A percentile compares a stretch with the other conserved stretches of the same genome.
These are phyloP conservation scores for Exaiptasia diaphana DNA, from an alignment of 64 coral and sea anemone species.

Conservation along the genomic window DNA sequence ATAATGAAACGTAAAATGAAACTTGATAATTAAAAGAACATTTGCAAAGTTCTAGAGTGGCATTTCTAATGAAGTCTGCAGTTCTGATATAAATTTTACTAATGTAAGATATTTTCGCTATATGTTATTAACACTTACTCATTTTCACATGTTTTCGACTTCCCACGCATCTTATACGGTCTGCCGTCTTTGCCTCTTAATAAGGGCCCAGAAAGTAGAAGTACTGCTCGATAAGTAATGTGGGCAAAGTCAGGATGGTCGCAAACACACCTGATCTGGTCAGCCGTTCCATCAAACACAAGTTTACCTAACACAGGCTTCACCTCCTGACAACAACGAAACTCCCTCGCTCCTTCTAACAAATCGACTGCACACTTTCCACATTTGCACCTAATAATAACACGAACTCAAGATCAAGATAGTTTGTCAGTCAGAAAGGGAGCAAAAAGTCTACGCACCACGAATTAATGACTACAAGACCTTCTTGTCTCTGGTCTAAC, in stretches of 20 bases:
- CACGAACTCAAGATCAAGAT: neutral
- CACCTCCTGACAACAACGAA: slow-evolving; percentile 1
- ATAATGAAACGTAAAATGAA: too few relatives aligned
- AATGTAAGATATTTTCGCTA: too few relatives aligned
- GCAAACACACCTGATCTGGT: neutral
- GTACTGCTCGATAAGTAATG: slow-evolving; percentile 10
- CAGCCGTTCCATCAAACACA: neutral
- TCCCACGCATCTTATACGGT: too few relatives aligned
- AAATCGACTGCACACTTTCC: neutral
- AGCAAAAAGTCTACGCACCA: neutral
- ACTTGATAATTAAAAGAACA: too few relatives aligned
- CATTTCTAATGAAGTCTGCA: too few relatives aligned
- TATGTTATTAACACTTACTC: too few relatives aligned
- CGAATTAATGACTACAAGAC: neutral
- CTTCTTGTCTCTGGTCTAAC: neutral
- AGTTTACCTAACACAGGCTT: neutral
- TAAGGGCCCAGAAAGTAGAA: neutral
- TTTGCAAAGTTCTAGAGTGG: too few relatives aligned
- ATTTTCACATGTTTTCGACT: too few relatives aligned
- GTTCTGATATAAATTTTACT: too few relatives aligned
- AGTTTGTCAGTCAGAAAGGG: neutral
- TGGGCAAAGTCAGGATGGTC: neutral
- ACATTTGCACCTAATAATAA: neutral
- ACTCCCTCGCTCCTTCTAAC: neutral
- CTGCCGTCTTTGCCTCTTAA: too few relatives aligned